These are phyloP conservation scores for Urosaurus nigricauda DNA, from an alignment of 2,797 vertebrate genomes.

Conservation along the genomic window DNA sequence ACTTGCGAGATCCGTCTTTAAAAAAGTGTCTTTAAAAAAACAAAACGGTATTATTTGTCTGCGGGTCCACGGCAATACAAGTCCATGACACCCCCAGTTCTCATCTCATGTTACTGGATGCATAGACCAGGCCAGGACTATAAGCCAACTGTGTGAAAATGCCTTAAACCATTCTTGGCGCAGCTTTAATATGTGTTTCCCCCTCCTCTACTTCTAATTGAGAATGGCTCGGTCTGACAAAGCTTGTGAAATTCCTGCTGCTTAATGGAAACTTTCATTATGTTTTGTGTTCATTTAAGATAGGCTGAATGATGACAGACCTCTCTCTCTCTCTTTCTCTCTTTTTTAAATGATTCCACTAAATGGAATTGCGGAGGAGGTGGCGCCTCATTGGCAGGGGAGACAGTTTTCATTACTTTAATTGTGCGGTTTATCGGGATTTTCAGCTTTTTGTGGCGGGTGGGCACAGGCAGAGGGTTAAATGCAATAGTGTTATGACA, in stretches of 20 bases:
- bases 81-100: neutral
- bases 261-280: conserved; percentile 26
- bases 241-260: conserved; percentile 17
- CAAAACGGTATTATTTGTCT: neutral
- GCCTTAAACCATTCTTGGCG: neutral
- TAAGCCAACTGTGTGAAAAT: neutral
- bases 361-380: conserved; percentile 76
- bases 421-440: conserved; percentile 88
- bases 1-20: neutral
- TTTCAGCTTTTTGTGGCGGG: conserved; percentile 80
- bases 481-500: conserved; percentile 85
- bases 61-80: neutral
- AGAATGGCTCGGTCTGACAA: conserved; percentile 2
- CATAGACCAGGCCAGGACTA: neutral
- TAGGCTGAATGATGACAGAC: conserved; percentile 55
- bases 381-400: conserved; percentile 76
- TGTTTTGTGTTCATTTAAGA: conserved; percentile 58
- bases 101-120: neutral
- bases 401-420: conserved; percentile 87
- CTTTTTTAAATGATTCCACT: conserved; percentile 64
- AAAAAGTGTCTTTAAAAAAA: too few species aligned
- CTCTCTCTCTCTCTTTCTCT: neutral
- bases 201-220: neutral
- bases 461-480: conserved; percentile 47
- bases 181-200: neutral